phyloP scores from a whole-genome alignment of 2,797 vertebrate species.

The Halcyon badia region DNA sequence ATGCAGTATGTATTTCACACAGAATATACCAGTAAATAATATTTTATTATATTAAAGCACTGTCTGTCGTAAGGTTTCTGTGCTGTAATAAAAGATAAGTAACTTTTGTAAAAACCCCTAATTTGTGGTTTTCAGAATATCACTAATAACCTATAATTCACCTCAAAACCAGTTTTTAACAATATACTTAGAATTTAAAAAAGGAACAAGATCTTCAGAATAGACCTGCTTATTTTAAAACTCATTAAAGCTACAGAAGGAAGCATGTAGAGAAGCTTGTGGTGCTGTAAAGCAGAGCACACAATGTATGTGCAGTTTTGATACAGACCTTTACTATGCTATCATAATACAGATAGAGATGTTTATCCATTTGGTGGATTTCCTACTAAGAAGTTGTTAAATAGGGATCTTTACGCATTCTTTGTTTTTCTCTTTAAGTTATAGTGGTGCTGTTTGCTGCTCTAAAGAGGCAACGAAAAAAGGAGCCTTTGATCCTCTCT shows the following conservation, averaged over 20 bases:
- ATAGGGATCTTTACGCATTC: not conserved
- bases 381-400: not conserved
- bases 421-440: conserved; percentile 81
- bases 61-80: not conserved
- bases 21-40: not conserved
- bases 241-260: not conserved
- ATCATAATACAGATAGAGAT: not conserved
- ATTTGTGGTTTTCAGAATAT: not conserved
- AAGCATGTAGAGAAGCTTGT: not conserved
- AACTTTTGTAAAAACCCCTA: not conserved
- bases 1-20: not conserved
- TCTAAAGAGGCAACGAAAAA: conserved; percentile 94
- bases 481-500: conserved; percentile 97
- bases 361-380: not conserved
- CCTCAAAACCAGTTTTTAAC: not conserved
- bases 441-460: conserved; percentile 98
- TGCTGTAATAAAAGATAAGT: not conserved
- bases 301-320: not conserved
- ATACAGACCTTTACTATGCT: not conserved
- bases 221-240: not conserved
- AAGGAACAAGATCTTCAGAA: not conserved
- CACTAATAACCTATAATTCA: not conserved
- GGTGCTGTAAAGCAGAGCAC: not conserved
- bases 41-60: not conserved
- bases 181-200: not conserved